Evolutionary conservation across 2,113 vertebrate genomes (phyloP).

Genomic region (Pelusios castaneus): DNA sequence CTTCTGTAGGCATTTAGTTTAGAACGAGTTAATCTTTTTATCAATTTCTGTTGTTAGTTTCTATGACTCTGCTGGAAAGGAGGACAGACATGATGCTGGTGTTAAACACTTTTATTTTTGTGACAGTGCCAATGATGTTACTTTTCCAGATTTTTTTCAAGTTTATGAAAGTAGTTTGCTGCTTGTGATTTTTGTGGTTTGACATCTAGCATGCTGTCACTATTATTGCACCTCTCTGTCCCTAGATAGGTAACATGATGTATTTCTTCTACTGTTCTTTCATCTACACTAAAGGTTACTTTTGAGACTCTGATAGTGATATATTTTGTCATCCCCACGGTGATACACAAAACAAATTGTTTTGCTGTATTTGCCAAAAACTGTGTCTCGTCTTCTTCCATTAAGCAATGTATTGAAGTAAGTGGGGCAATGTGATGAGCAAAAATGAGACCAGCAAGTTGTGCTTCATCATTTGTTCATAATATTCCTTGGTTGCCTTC

Average conservation of each 20-base stretch:
- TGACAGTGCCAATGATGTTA: background rate
- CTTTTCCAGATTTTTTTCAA: background rate
- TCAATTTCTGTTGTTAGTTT: background rate
- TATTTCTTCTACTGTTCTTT: background rate
- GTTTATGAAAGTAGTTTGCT: background rate
- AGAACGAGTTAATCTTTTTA: background rate
- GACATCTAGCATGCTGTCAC: background rate
- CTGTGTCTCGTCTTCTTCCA: background rate
- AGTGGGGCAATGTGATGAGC: background rate
- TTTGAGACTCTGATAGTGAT: background rate
- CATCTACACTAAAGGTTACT: background rate
- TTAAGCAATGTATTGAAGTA: background rate
- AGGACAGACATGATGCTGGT: background rate
- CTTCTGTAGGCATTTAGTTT: background rate
- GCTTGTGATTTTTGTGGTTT: background rate
- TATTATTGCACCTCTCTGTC: background rate
- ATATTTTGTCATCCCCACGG: background rate
- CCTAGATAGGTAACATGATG: background rate
- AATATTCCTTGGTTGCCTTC: background rate
- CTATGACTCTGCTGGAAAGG: background rate
- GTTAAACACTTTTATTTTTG: background rate
- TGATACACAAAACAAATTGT: background rate
- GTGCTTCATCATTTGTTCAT: background rate
- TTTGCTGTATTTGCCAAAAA: background rate
- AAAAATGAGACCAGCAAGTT: background rate